A percentile compares a stretch with the other conserved stretches of the same genome.
phyloP scores from a whole-genome alignment of 2,113 vertebrate genomes.

The Solenodon paradoxus region DNA sequence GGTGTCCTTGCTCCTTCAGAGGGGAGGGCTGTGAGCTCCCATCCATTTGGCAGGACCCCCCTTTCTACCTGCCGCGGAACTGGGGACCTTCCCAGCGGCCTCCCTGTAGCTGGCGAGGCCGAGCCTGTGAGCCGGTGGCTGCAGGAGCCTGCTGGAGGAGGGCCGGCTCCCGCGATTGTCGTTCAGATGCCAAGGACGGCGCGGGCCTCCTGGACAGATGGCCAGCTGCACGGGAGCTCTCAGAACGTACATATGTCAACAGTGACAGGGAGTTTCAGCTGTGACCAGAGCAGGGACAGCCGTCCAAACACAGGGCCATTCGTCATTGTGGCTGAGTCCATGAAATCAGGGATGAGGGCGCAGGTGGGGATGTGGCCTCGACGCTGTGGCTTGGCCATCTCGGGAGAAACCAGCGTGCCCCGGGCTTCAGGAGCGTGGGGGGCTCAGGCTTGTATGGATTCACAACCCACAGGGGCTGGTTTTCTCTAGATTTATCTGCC shows the following conservation, averaged over 20 bases:
- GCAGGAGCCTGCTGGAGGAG: constrained; percentile 32
- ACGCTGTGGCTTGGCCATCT: constrained; percentile 54
- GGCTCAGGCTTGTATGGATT: constrained; percentile 38
- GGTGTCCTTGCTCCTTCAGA: background rate
- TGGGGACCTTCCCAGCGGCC: background rate
- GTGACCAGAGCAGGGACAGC: constrained; percentile 75
- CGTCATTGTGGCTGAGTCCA: constrained; percentile 78
- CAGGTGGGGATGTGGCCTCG: constrained; percentile 50
- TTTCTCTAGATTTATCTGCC: background rate
- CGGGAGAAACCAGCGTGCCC: constrained; percentile 55
- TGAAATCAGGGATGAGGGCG: constrained; percentile 60
- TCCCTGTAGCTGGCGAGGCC: background rate
- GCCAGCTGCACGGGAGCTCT: constrained; percentile 78
- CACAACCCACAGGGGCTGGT: background rate
- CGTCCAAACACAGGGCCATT: constrained; percentile 79
- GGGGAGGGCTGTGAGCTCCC: background rate
- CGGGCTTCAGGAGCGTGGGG: constrained; percentile 42
- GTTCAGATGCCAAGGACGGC: constrained; percentile 71
- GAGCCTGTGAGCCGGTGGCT: background rate
- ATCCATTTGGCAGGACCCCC: fast-evolving
- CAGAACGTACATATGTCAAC: constrained; percentile 81
- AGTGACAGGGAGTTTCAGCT: constrained; percentile 81
- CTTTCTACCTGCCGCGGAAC: background rate
- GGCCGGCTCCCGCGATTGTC: constrained; percentile 49
- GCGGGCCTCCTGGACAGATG: constrained; percentile 82